These are phyloP conservation scores for Bos taurus DNA, from an alignment of 2,113 vertebrate genomes.

Conservation along the genomic window DNA sequence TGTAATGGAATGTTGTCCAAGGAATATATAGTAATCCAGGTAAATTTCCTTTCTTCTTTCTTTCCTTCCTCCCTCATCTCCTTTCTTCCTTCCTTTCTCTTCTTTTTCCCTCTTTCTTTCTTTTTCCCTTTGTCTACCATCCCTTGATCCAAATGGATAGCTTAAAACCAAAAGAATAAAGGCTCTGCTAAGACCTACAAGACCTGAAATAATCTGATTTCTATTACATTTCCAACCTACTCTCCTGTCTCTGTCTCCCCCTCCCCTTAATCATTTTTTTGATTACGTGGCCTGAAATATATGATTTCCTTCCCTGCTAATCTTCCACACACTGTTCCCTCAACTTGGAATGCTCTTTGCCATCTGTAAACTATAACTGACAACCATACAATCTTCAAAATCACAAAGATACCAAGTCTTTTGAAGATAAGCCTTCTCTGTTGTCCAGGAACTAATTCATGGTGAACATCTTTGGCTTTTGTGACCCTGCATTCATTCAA, in stretches of 20 bases:
- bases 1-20: background rate
- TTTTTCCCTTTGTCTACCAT: background rate
- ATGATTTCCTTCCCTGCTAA: background rate
- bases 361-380: background rate
- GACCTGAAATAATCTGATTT: background rate
- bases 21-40: background rate
- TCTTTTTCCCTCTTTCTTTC: background rate
- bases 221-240: background rate
- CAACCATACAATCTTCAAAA: background rate
- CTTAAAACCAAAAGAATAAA: background rate
- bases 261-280: background rate
- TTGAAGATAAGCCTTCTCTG: background rate
- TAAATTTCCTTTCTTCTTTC: background rate
- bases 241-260: background rate
- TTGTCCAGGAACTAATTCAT: background rate
- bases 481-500: background rate
- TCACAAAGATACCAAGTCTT: background rate
- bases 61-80: background rate
- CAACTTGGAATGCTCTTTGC: background rate
- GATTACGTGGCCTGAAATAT: background rate
- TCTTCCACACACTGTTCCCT: background rate
- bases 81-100: background rate
- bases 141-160: background rate
- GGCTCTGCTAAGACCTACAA: background rate
- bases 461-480: background rate